Evolutionary conservation across 2,797 vertebrate genomes (phyloP).

Genomic region (Nothura maculosa): DNA sequence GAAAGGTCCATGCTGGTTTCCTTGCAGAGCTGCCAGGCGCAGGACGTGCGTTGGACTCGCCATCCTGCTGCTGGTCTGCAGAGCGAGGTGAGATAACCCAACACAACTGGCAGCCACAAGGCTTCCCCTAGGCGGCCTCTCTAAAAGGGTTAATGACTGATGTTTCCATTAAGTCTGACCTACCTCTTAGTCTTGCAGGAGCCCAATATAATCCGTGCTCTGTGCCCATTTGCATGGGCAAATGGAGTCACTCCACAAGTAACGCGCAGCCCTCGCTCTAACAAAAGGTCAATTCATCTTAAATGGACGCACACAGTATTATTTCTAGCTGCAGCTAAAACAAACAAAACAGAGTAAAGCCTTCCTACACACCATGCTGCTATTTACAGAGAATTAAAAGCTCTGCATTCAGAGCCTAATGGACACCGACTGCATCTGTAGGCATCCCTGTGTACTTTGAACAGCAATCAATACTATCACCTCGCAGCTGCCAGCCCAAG

Average conservation of each 20-base stretch:
- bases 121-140: constrained; percentile 61
- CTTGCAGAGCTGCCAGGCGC: background rate
- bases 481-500: constrained; percentile 44
- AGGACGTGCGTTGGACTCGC: background rate
- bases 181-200: constrained; percentile 69
- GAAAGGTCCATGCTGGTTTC: constrained; percentile 29
- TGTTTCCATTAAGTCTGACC: constrained; percentile 80
- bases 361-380: constrained; percentile 20
- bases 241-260: constrained; percentile 61
- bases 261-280: background rate
- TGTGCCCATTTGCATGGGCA: constrained; percentile 70
- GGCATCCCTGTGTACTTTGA: background rate
- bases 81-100: constrained; percentile 21
- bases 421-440: constrained; percentile 20
- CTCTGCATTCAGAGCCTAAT: constrained; percentile 31
- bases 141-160: constrained; percentile 81
- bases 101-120: constrained; percentile 31
- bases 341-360: constrained; percentile 30
- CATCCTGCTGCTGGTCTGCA: background rate
- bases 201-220: constrained; percentile 62
- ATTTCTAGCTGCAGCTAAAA: constrained; percentile 9
- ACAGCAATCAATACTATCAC: constrained; percentile 66
- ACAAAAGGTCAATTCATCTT: constrained; percentile 75
- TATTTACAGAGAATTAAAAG: constrained; percentile 70
- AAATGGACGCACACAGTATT: constrained; percentile 51